Evolutionary conservation across 2,113 vertebrate species (phyloP).

Genomic region (Edolisoma coerulescens): DNA sequence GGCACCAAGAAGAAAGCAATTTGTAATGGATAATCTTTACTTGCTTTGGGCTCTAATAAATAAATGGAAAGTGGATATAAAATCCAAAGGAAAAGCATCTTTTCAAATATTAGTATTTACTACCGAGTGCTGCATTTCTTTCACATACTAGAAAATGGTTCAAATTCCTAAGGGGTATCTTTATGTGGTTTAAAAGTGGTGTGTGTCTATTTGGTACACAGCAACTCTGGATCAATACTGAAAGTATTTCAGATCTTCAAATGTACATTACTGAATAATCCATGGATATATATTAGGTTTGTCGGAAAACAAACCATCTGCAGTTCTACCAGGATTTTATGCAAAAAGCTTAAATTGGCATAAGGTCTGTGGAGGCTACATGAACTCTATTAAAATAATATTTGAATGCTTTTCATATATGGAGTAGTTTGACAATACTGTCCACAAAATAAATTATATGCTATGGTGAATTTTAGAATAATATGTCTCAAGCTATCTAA

Average conservation of each 20-base stretch:
- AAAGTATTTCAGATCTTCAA: constrained; percentile 72
- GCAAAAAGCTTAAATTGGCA: constrained; percentile 44
- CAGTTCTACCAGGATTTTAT: constrained; percentile 43
- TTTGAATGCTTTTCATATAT: constrained; percentile 38
- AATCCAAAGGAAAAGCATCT: constrained; percentile 23
- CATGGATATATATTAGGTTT: constrained; percentile 57
- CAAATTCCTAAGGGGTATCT: constrained; percentile 61
- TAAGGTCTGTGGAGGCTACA: background rate
- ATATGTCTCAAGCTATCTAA: constrained; percentile 22
- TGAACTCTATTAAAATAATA: constrained; percentile 58
- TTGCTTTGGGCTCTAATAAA: constrained; percentile 17
- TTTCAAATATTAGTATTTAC: constrained; percentile 55
- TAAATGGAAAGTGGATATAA: constrained; percentile 28
- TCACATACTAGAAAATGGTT: constrained; percentile 68
- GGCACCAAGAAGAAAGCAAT: background rate
- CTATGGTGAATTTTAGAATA: constrained; percentile 42
- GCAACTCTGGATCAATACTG: constrained; percentile 65
- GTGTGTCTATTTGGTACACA: constrained; percentile 55
- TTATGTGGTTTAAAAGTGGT: constrained; percentile 71
- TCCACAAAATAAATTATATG: constrained; percentile 48
- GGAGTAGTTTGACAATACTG: constrained; percentile 28
- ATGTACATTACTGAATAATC: constrained; percentile 71
- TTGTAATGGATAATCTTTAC: background rate
- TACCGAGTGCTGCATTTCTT: constrained; percentile 57
- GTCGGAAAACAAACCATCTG: constrained; percentile 28